Percentiles rank a stretch among this genome's conserved stretches.
Conservation (phyloP, 2,797 vertebrate genomes). For the Megalops cyprinoides region DNA sequence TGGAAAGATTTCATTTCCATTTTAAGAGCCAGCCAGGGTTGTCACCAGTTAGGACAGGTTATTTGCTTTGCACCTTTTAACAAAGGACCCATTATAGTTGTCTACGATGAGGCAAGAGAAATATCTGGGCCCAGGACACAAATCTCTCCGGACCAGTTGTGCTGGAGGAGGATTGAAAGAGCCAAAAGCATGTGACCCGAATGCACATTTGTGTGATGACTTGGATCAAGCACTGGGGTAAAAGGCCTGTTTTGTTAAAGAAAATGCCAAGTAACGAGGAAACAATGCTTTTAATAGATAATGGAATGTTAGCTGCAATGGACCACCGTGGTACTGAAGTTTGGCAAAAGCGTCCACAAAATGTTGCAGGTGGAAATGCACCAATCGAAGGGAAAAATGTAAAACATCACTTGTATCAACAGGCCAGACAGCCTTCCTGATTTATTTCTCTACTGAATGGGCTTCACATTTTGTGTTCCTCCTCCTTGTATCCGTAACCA, state of each 20-base stretch:
- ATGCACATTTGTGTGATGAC: slow-evolving; percentile 3
- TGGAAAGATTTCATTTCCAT: not conserved
- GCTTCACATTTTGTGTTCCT: not conserved
- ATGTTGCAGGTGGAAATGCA: slow-evolving; percentile 17
- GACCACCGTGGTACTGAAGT: slow-evolving; percentile 23
- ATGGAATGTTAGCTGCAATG: slow-evolving; percentile 20
- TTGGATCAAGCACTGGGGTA: slow-evolving; percentile 10
- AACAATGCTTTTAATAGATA: slow-evolving; percentile 37
- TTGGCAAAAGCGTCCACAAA: slow-evolving; percentile 17
- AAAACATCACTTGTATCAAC: no score
- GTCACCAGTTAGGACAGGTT: not conserved
- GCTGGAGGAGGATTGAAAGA: not conserved
- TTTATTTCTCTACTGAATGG: not conserved
- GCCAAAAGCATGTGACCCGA: not conserved
- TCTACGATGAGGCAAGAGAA: not conserved
- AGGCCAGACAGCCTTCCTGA: not conserved
- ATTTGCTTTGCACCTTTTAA: not conserved
- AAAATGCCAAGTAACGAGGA: not conserved
- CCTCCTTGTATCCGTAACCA: not conserved
- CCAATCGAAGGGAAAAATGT: no score
- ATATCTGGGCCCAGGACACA: not conserved
- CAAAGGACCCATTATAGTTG: not conserved
- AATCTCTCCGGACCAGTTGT: not conserved
- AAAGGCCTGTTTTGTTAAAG: slow-evolving; percentile 16
- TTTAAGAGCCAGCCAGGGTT: not conserved